Conservation (phyloP, 2,888 invertebrate genomes). For the Epicampocera succincta region DNA sequence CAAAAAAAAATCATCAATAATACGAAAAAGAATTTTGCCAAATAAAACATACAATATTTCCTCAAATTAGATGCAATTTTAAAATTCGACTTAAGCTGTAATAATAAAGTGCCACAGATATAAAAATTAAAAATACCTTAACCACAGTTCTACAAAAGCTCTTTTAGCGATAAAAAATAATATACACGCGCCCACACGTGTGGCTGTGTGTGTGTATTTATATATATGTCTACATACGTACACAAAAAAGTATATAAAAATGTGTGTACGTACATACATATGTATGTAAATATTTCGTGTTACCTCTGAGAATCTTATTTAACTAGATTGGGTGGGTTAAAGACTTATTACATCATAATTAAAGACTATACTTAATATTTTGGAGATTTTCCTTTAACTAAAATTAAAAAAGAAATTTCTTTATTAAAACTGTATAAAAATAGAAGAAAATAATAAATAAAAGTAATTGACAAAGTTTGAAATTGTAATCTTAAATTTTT, state of each 20-base stretch:
- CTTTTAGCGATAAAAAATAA: neutral
- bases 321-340: slow-evolving; percentile 33
- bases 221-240: slow-evolving; percentile 17
- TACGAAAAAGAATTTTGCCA: no score
- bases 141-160: neutral
- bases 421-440: neutral
- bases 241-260: neutral
- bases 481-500: no score
- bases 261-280: neutral
- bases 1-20: no score
- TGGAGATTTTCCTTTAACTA: neutral
- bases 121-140: neutral
- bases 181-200: no score
- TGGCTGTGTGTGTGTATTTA: neutral
- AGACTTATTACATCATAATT: slow-evolving; percentile 12
- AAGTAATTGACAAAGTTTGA: no score
- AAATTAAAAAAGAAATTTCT: no score
- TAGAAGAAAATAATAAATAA: neutral
- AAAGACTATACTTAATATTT: neutral
- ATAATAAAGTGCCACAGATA: no score
- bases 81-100: no score
- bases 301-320: slow-evolving; percentile 39
- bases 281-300: neutral
- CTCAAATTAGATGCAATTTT: no score
- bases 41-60: no score